Base-by-base conservation (phyloP, 2,113 vertebrate species). In the Hyperoodon ampullatus region DNA sequence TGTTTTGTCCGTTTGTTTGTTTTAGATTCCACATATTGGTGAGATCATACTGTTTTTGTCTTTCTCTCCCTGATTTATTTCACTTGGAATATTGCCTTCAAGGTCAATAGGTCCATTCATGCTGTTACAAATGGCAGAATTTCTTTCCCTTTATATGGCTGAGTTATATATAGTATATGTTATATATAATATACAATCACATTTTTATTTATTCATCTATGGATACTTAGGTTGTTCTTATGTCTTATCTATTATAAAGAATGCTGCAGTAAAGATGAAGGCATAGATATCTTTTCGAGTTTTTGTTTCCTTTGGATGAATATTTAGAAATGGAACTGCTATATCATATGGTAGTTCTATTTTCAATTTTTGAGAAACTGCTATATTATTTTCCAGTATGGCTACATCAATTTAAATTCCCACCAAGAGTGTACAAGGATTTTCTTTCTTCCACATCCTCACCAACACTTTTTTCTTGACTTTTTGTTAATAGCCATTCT, bases 381-480 rank as follows among this genome's bases (percentile, higher is more conserved):
- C 42, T 47, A 30, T 7, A 47, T 4, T 47, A 3, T 75, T 30
- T 30, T 47, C 26, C 42, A 10, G 0, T 47, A 0, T 75, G 14
- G 15, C 26, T 75, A 8, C 72, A 47, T 18, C 4, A 9, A 16
- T 47, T 30, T 30, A 47, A 15, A 3, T 30, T 47, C 26, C 26
- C 26, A 30, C 15, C 5, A 5, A 9, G 15, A 44, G 28, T 30
- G 2, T 47, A 47, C 26, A 47, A 47, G 26, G 42, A 75, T 75
- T 75, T 75, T 75, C 72, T 47, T 30, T 15, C 9, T 30, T 47
- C 42, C 2, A 10, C 72, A 47, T 47, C 47, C 26, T 30, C 72
- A 75, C 8, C 14, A 30, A 30, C 72, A 47, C 42, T 47, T 30
- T 15, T 47, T 75, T 47, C 26, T 47, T 65, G 63, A 65, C 28